Evolutionary conservation across 2,797 vertebrate species (phyloP).

Genomic region (Coendou prehensilis): DNA sequence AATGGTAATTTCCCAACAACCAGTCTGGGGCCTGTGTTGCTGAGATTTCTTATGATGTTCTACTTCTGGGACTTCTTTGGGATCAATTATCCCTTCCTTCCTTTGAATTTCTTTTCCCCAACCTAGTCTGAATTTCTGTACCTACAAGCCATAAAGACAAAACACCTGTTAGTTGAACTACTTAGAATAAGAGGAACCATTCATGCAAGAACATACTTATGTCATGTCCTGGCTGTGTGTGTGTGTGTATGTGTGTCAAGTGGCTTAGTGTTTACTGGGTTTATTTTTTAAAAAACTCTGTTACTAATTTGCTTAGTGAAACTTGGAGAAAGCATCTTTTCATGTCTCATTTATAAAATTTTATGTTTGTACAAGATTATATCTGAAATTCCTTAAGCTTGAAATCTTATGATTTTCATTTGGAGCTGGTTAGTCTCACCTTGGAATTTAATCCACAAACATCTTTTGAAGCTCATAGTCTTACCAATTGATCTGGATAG

Average conservation of each 20-base stretch:
- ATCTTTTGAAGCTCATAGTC: conserved; percentile 39
- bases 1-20: neutral
- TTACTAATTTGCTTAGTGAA: neutral
- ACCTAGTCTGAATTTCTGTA: conserved; percentile 21
- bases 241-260: neutral
- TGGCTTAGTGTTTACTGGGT: neutral
- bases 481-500: conserved; percentile 8
- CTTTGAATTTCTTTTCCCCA: neutral
- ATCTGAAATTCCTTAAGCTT: conserved; percentile 58
- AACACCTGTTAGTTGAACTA: neutral
- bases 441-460: conserved; percentile 7
- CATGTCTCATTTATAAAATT: conserved; percentile 36
- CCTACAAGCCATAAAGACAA: conserved; percentile 23
- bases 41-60: neutral
- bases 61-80: neutral
- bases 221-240: neutral
- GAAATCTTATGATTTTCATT: conserved; percentile 41
- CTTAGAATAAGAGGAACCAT: conserved; percentile 25
- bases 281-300: conserved; percentile 1
- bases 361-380: conserved; percentile 45
- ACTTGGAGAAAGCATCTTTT: conserved; percentile 19
- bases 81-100: neutral
- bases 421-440: neutral
- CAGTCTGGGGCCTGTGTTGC: neutral
- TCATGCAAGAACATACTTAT: neutral